Percentiles rank a stretch among this genome's conserved stretches.
Conservation (phyloP, 2,113 vertebrate species). For the Acrocephalus kingi region DNA sequence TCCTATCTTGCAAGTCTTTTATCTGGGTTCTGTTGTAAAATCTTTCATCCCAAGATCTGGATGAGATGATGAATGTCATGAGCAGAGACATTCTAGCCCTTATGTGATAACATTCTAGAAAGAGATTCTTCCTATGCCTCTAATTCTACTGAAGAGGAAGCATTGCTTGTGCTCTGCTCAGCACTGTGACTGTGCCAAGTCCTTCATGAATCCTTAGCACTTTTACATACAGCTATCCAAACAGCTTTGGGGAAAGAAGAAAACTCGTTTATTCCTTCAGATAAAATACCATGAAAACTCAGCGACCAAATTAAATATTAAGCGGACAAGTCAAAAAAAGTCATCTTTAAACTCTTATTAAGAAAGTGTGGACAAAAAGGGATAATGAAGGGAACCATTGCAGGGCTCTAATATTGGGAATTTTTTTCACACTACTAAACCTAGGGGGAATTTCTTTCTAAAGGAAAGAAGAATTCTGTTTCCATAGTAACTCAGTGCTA, state of each 20-base stretch:
- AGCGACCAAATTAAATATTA: not conserved
- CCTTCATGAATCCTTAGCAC: not conserved
- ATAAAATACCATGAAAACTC: not conserved
- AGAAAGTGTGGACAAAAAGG: not conserved
- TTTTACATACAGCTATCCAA: not conserved
- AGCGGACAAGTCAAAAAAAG: not conserved
- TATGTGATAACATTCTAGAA: not conserved
- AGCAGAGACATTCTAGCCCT: not conserved
- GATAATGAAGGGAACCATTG: not conserved
- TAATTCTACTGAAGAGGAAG: not conserved
- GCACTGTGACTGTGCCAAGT: not conserved
- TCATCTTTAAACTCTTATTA: not conserved
- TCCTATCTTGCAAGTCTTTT: not conserved
- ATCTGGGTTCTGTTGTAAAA: not conserved
- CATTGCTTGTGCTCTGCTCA: not conserved
- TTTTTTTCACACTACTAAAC: conserved; percentile 46
- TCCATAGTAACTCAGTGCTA: conserved; percentile 75
- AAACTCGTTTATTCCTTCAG: not conserved
- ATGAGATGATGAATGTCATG: not conserved
- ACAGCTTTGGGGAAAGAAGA: not conserved
- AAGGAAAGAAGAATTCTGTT: conserved; percentile 73
- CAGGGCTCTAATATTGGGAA: not conserved
- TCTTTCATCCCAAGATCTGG: not conserved
- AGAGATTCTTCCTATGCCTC: not conserved
- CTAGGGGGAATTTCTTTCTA: conserved; percentile 69